phyloP scores from a whole-genome alignment of 2,888 invertebrate genomes.

The Ischnus inquisitorius region DNA sequence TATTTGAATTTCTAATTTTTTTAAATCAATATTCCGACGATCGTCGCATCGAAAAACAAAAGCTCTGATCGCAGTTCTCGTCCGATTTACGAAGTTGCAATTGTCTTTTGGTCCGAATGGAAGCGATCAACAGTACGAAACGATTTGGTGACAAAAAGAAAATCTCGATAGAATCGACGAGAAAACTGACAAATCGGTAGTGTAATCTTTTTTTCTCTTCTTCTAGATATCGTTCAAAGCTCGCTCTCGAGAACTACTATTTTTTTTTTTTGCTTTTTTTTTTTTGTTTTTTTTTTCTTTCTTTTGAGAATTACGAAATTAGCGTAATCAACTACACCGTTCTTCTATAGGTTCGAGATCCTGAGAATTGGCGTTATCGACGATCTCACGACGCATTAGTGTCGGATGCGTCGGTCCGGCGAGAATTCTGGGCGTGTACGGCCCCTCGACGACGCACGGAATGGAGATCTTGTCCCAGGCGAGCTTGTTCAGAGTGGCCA shows the following conservation, averaged over 20 bases:
- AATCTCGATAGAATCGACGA: not conserved
- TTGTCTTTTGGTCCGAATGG: not conserved
- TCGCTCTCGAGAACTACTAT: constrained; percentile 61
- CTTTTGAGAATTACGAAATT: constrained; percentile 67
- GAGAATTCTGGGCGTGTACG: constrained; percentile 68
- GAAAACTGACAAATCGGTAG: constrained; percentile 16
- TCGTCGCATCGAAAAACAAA: not conserved
- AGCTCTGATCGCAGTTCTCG: not conserved
- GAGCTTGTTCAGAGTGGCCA: constrained; percentile 77
- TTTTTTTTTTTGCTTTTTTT: constrained; percentile 19
- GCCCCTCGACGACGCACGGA: constrained; percentile 74
- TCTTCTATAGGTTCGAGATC: constrained; percentile 70
- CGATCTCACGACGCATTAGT: constrained; percentile 64
- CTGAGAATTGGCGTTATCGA: constrained; percentile 69
- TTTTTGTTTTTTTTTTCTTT: constrained; percentile 30
- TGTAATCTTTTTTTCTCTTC: not conserved
- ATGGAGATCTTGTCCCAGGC: constrained; percentile 78
- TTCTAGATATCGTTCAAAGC: constrained; percentile 62
- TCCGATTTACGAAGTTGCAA: not conserved
- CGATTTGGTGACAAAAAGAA: not conserved
- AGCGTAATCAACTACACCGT: constrained; percentile 75
- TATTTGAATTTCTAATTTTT: not conserved
- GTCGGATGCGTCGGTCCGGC: constrained; percentile 57
- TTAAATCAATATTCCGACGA: not conserved
- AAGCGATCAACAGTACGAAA: not conserved